Conservation (phyloP, 2,797 vertebrate genomes). For the Fundulus diaphanus region DNA sequence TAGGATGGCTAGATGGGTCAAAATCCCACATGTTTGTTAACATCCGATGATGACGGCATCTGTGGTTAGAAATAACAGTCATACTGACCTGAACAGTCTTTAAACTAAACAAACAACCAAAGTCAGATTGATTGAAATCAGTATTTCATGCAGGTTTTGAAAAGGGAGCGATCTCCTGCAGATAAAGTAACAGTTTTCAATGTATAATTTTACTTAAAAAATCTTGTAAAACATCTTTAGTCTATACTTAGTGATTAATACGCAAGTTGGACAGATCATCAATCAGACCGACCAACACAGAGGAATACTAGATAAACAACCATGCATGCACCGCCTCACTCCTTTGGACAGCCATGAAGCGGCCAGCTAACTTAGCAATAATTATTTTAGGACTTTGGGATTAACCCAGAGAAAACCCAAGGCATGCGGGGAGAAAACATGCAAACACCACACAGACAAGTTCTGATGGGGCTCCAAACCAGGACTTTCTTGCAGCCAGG, state of each 20-base stretch:
- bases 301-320: not conserved
- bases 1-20: constrained; percentile 4
- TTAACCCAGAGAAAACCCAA: not conserved
- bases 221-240: not conserved
- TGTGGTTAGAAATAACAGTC: not conserved
- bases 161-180: not conserved
- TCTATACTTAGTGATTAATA: not conserved
- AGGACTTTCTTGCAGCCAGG: not conserved
- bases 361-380: not conserved
- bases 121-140: too few species aligned
- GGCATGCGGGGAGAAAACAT: not conserved
- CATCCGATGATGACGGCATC: constrained; percentile 4
- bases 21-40: constrained; percentile 9
- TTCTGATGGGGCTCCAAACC: not conserved
- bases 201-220: not conserved
- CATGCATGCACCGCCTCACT: not conserved
- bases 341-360: not conserved
- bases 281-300: not conserved
- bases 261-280: not conserved
- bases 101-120: not conserved
- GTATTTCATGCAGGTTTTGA: too few species aligned
- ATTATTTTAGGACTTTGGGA: not conserved
- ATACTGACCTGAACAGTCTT: not conserved
- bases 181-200: not conserved
- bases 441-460: not conserved